Percentiles rank a stretch among this genome's conserved stretches.
Conservation (phyloP, 1,140 invertebrate species). For the Subanguina moxae region DNA sequence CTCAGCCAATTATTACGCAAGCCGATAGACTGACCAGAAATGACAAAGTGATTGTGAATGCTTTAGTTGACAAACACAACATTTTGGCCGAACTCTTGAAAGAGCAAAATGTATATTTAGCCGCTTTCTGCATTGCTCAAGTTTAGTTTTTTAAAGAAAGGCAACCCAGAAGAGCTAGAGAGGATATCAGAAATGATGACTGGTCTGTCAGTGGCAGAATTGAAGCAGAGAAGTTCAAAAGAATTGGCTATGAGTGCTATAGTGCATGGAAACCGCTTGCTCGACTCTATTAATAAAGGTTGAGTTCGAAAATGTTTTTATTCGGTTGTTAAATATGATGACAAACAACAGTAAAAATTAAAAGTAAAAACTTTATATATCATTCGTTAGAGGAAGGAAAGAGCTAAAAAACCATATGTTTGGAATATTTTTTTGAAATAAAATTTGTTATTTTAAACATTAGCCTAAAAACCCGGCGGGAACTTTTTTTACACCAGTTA, state of each 20-base stretch:
- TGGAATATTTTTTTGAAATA: no score
- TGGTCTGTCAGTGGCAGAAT: constrained; percentile 50
- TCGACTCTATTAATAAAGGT: constrained; percentile 55
- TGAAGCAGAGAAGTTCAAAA: constrained; percentile 52
- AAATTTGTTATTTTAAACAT: no score
- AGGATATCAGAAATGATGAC: constrained; percentile 49
- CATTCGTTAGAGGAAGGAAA: no score
- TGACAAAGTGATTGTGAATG: constrained; percentile 52
- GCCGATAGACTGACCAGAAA: constrained; percentile 47
- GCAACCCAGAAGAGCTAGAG: constrained; percentile 35
- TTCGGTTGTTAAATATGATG: no score
- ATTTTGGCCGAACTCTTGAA: constrained; percentile 48
- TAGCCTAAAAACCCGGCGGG: no score
- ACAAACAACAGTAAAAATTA: no score
- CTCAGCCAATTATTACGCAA: constrained; percentile 48
- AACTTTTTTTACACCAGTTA: no score
- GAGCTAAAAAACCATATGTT: no score
- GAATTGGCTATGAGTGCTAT: constrained; percentile 58
- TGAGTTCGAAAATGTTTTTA: not conserved
- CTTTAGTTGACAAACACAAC: constrained; percentile 51
- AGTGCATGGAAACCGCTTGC: constrained; percentile 56
- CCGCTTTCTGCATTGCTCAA: not conserved
- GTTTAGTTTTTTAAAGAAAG: constrained; percentile 6
- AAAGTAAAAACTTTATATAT: no score
- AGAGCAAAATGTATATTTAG: constrained; percentile 6